Evolutionary conservation across 2,113 vertebrate genomes (phyloP).

Genomic region (Tamias sibiricus): DNA sequence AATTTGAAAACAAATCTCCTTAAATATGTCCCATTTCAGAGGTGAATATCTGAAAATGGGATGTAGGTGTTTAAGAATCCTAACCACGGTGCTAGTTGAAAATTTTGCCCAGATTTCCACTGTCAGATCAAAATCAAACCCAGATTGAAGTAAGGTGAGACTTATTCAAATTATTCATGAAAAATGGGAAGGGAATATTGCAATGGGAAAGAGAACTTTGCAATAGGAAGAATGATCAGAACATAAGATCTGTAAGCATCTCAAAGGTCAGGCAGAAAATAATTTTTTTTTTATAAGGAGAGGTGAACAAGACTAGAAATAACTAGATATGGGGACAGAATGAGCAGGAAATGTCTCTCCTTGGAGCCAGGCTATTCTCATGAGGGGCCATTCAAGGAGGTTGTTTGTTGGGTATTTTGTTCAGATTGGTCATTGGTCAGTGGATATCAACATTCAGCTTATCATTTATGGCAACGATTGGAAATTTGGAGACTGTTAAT

Average conservation of each 20-base stretch:
- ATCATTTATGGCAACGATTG: neutral
- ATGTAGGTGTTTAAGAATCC: neutral
- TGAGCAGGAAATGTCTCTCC: neutral
- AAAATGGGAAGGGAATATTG: too few relatives aligned
- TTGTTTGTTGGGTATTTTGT: neutral
- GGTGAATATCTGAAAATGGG: neutral
- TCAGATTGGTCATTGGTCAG: neutral
- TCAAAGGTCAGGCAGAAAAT: neutral
- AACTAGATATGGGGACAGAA: neutral
- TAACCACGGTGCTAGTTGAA: neutral
- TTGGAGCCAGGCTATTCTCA: neutral
- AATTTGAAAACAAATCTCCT: conserved; percentile 27
- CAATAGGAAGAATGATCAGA: neutral
- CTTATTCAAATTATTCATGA: neutral
- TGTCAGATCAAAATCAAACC: conserved; percentile 23
- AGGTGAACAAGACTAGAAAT: neutral
- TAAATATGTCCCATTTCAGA: neutral
- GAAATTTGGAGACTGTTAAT: neutral
- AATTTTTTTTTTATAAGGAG: neutral
- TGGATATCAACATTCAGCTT: neutral
- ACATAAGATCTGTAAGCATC: neutral
- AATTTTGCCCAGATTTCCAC: neutral
- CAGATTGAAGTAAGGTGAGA: neutral
- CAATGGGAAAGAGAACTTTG: neutral
- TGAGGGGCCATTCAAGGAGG: neutral